Percentiles rank a stretch among this genome's conserved stretches.
These are phyloP conservation scores for Sitobion miscanthi DNA, from an alignment of 1,140 invertebrate genomes.

Conservation along the genomic window DNA sequence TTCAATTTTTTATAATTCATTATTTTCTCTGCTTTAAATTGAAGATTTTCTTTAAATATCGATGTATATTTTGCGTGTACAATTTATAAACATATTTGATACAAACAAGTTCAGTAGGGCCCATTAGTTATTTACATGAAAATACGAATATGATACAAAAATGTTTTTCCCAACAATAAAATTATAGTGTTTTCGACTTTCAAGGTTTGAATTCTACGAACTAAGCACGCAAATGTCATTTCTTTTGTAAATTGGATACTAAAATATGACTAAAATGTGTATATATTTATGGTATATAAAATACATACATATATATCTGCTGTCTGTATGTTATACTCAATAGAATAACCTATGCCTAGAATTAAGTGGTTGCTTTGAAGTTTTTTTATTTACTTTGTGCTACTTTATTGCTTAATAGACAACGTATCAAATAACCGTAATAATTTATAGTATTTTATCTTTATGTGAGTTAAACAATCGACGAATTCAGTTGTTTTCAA, in stretches of 20 bases:
- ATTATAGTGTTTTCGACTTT: conserved; percentile 10
- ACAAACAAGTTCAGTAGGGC: neutral
- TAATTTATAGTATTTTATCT: neutral
- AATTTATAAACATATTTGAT: neutral
- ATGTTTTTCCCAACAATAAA: neutral
- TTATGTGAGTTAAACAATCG: neutral
- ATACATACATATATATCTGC: neutral
- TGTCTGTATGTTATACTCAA: neutral
- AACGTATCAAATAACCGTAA: neutral
- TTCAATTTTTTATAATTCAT: neutral
- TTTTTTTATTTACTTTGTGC: neutral
- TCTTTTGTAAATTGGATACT: neutral
- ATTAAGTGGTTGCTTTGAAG: neutral
- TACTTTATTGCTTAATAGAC: neutral
- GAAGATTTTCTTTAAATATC: neutral
- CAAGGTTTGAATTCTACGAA: neutral
- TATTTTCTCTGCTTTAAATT: neutral
- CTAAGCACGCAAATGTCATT: neutral
- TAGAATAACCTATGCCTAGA: neutral
- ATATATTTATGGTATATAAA: neutral
- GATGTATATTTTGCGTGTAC: neutral
- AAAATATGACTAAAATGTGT: neutral
- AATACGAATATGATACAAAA: neutral
- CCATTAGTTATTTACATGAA: neutral
- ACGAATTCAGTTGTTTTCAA: neutral